phyloP scores from a whole-genome alignment of 1,140 invertebrate species.

The Zaprionus nigranus region DNA sequence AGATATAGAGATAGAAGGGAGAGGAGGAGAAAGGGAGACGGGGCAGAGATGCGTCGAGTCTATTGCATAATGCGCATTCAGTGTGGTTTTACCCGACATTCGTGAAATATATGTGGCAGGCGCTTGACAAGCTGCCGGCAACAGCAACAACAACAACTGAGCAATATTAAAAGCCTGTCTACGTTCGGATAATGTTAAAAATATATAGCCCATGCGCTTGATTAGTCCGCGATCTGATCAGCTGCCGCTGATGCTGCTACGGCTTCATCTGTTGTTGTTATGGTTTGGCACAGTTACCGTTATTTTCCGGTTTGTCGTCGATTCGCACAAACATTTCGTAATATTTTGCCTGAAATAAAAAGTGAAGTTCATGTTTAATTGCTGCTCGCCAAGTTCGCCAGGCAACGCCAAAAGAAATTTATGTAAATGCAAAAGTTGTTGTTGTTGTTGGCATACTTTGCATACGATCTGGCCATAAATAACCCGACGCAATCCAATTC shows the following conservation, averaged over 20 bases:
- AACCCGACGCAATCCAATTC: constrained; percentile 18
- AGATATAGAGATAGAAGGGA: too few relatives aligned
- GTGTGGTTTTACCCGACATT: constrained; percentile 39
- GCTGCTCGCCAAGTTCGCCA: constrained; percentile 57
- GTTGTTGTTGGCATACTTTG: constrained; percentile 13
- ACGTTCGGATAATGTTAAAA: constrained; percentile 51
- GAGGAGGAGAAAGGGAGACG: neutral
- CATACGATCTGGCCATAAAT: constrained; percentile 53
- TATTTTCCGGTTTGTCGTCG: constrained; percentile 70
- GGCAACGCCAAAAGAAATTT: constrained; percentile 56
- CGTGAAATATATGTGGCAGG: constrained; percentile 44
- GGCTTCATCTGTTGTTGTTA: constrained; percentile 44
- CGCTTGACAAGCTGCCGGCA: constrained; percentile 38
- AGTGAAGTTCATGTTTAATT: constrained; percentile 80
- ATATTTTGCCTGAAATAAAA: constrained; percentile 50
- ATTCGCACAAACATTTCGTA: constrained; percentile 56
- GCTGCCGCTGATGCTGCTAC: constrained; percentile 28
- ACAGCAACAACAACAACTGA: constrained; percentile 15
- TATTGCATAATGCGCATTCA: constrained; percentile 43
- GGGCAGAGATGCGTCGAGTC: neutral
- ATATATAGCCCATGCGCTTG: constrained; percentile 62
- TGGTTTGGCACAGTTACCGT: constrained; percentile 71
- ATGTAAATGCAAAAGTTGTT: constrained; percentile 59
- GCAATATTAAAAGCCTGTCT: constrained; percentile 70
- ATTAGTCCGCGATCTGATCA: constrained; percentile 62